Evolutionary conservation across 2,113 vertebrate genomes (phyloP).

Genomic region (Pristiophorus japonicus): DNA sequence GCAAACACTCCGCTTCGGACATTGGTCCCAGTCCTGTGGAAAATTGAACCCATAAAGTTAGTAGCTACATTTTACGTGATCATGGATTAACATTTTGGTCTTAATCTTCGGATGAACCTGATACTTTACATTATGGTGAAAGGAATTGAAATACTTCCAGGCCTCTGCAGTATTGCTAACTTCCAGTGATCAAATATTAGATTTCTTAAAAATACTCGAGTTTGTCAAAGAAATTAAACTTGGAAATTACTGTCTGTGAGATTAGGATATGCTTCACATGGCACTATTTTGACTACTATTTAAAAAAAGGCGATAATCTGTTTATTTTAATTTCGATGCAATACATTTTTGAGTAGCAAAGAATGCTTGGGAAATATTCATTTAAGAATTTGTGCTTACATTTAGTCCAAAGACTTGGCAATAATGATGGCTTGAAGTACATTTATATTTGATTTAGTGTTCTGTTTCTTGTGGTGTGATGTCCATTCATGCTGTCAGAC

Average conservation of each 20-base stretch:
- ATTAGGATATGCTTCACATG: neutral
- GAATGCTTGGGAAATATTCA: slow-evolving; percentile 27
- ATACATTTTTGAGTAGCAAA: neutral
- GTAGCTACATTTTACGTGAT: neutral
- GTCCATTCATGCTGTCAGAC: neutral
- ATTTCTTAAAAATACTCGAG: neutral
- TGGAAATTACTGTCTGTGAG: neutral
- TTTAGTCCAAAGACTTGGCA: neutral
- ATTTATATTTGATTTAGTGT: too few relatives aligned
- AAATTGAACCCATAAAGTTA: too few relatives aligned
- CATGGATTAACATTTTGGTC: neutral
- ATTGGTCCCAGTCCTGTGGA: too few relatives aligned
- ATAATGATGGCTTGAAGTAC: too few relatives aligned
- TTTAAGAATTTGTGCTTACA: neutral
- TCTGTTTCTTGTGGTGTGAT: neutral
- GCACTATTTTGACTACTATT: neutral
- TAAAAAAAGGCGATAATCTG: neutral
- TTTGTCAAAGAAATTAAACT: neutral
- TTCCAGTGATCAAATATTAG: neutral
- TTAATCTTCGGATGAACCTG: neutral
- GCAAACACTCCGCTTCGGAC: too few relatives aligned
- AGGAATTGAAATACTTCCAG: neutral
- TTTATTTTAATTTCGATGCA: slow-evolving; percentile 22
- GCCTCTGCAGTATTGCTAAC: neutral
- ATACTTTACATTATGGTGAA: neutral